Percentiles rank a stretch among this genome's conserved stretches.
These are phyloP conservation scores for Cordilura impudica DNA, from an alignment of 2,888 invertebrate species.

Conservation along the genomic window DNA sequence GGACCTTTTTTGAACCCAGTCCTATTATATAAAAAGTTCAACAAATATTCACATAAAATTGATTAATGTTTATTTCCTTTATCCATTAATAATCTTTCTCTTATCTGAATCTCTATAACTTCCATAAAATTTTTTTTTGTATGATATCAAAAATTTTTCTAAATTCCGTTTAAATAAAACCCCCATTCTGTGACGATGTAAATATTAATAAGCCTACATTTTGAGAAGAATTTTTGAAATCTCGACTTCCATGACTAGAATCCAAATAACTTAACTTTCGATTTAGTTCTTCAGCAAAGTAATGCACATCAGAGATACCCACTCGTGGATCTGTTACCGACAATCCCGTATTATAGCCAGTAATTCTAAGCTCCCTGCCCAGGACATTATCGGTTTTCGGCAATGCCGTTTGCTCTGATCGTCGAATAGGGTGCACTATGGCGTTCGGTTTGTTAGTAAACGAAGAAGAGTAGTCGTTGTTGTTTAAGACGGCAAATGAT, in stretches of 20 bases:
- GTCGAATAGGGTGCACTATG: constrained; percentile 80
- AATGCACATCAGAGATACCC: constrained; percentile 64
- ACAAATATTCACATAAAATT: too few relatives aligned
- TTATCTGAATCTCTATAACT: too few relatives aligned
- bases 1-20: too few relatives aligned
- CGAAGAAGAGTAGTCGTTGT: constrained; percentile 65
- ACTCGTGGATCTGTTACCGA: constrained; percentile 53
- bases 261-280: constrained; percentile 85
- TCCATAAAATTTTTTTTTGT: too few relatives aligned
- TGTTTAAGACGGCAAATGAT: constrained; percentile 69
- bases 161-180: constrained; percentile 19
- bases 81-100: too few relatives aligned
- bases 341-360: constrained; percentile 42
- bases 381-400: constrained; percentile 44
- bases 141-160: too few relatives aligned
- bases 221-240: constrained; percentile 55
- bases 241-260: constrained; percentile 78
- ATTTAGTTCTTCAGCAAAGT: constrained; percentile 85
- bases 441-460: constrained; percentile 79
- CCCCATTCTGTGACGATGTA: neutral
- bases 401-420: constrained; percentile 68
- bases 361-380: constrained; percentile 46
- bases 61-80: too few relatives aligned
- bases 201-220: constrained; percentile 54
- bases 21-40: too few relatives aligned